Percentiles rank a stretch among this genome's conserved stretches.
Evolutionary conservation across 2,113 vertebrate species (phyloP).

Genomic region (Petroica traversi): DNA sequence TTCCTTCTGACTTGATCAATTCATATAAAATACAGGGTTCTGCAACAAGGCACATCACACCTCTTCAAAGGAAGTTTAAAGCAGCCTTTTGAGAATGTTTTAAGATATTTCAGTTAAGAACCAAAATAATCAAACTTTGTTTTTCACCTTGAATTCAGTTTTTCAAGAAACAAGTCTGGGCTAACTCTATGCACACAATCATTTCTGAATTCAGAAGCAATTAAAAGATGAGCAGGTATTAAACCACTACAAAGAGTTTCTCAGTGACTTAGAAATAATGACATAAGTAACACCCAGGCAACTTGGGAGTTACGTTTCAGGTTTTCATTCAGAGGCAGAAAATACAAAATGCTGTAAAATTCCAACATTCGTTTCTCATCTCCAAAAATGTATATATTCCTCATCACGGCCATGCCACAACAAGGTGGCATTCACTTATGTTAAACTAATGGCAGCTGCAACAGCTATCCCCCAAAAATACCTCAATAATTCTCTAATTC

Average conservation of each 20-base stretch:
- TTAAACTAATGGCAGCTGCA: background rate
- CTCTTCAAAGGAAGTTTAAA: background rate
- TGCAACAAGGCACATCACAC: background rate
- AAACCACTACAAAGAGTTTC: background rate
- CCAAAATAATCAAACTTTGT: background rate
- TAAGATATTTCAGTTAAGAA: background rate
- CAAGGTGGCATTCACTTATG: background rate
- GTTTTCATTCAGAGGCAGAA: background rate
- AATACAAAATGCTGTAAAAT: background rate
- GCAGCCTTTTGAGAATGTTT: background rate
- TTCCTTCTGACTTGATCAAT: background rate
- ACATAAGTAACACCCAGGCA: background rate
- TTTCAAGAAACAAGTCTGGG: background rate
- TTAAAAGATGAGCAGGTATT: background rate
- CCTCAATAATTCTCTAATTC: background rate
- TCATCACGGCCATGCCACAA: background rate
- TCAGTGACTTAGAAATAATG: background rate
- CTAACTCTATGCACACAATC: background rate
- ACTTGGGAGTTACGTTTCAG: background rate
- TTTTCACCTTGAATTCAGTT: background rate
- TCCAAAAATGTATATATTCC: background rate
- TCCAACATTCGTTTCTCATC: background rate
- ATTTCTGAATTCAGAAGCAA: background rate
- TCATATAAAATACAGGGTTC: background rate
- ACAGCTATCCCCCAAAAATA: background rate